Evolutionary conservation across 2,888 invertebrate species (phyloP).

Genomic region (Sesamia inferens): DNA sequence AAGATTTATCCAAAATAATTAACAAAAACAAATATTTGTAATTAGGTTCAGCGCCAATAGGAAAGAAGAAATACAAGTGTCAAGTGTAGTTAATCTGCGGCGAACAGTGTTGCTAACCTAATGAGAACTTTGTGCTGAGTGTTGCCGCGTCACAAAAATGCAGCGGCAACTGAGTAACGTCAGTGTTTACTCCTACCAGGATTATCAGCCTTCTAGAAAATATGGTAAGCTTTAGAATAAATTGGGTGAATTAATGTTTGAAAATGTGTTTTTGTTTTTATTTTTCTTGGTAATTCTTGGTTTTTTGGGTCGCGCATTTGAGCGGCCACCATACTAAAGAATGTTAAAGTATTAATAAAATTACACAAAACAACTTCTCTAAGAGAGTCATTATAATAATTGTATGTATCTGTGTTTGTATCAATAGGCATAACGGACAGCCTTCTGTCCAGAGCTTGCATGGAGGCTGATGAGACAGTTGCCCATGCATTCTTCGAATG

Average conservation of each 20-base stretch:
- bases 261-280: too few relatives aligned
- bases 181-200: constrained; percentile 86
- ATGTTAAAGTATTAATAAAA: neutral
- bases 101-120: constrained; percentile 64
- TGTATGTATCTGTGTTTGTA: too few relatives aligned
- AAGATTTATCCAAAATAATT: constrained; percentile 13
- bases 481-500: too few relatives aligned
- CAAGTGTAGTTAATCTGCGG: constrained; percentile 53
- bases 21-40: neutral
- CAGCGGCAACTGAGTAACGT: constrained; percentile 87
- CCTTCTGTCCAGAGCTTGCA: too few relatives aligned
- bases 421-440: too few relatives aligned
- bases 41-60: constrained; percentile 2
- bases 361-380: too few relatives aligned
- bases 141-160: constrained; percentile 74
- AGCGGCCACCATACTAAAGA: neutral
- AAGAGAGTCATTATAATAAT: neutral
- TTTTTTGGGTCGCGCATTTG: neutral
- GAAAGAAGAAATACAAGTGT: constrained; percentile 38
- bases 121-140: constrained; percentile 67
- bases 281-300: neutral
- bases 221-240: constrained; percentile 79
- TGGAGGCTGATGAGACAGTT: too few relatives aligned
- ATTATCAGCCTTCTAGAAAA: constrained; percentile 84
- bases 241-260: neutral